Evolutionary conservation across 2,888 invertebrate genomes (phyloP), one percentile per base, ranked within the genome.

Genomic region (Odiellus spinosus): DNA sequence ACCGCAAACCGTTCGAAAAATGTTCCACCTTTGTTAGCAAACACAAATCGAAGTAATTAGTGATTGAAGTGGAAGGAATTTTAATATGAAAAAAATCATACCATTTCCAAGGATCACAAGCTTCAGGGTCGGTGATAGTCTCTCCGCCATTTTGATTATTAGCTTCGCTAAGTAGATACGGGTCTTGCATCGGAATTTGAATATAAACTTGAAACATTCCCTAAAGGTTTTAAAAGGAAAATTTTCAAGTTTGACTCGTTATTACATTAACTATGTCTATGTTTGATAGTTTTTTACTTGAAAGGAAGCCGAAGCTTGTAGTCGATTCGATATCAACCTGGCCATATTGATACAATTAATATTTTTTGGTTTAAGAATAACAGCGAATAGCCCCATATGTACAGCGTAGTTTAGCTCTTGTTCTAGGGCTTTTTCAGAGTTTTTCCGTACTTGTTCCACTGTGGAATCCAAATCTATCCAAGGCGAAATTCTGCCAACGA

Each of bases 401-500:
- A 74, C 71, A 0, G 81, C 77, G 66, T 80, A 80, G 4, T 73
- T 72, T 36, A 87, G 64, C 64, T 86, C 84, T 59, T 81, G 78
- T 47, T 70, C 65, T 1, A 86, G 64, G 3, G 75, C 66, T 53
- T 65, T 64, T 61, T 78, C 77, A 20, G 80, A 78, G 53, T 76
- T 73, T 49, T 70, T 69, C 3, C 76, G 69, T 14, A 77, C 62
- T 21, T 64, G 51, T 3, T 68, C 64, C 44, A 74, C 67, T 3
- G 66, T 62, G 0, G 80, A 79, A 64, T 95, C 93, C 19, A 85
- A 76, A 61, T 87, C 76, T 52, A 91, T 72, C 63, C 80, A 76
- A 12, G 79, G 73, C 0, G 84, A 82, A 51, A 84, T 60, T 65
- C 78, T 80, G 19, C 80, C 85, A 44, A 85, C 82, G 44, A 90